phyloP scores from a whole-genome alignment of 1,140 invertebrate species.

The Orussus abietinus region DNA sequence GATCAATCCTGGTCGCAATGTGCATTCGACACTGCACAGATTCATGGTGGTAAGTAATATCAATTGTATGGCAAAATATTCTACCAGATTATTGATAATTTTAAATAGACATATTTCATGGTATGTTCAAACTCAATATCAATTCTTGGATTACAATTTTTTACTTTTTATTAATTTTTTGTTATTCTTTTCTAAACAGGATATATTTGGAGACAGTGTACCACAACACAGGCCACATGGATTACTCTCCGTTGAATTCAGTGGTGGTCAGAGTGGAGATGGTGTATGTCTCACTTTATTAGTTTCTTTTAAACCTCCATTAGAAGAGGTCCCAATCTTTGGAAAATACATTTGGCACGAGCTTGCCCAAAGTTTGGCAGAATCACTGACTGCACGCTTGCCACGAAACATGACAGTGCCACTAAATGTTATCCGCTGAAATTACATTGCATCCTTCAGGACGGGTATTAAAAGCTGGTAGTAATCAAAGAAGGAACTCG shows the following conservation, averaged over 20 bases:
- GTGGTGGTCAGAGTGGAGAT: constrained; percentile 60
- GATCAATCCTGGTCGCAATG: constrained; percentile 79
- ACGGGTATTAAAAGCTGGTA: too few relatives aligned
- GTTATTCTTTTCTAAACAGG: constrained; percentile 48
- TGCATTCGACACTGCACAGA: constrained; percentile 82
- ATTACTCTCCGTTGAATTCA: constrained; percentile 63
- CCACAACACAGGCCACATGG: constrained; percentile 83
- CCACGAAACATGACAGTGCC: constrained; percentile 71
- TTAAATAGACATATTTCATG: neutral
- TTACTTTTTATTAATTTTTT: constrained; percentile 10
- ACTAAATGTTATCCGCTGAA: constrained; percentile 77
- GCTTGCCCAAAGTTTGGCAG: constrained; percentile 65
- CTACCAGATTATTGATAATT: neutral
- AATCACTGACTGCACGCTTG: constrained; percentile 64
- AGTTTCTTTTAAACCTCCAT: constrained; percentile 77
- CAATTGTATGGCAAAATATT: neutral
- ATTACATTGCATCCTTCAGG: too few relatives aligned
- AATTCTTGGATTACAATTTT: neutral
- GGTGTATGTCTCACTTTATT: constrained; percentile 80
- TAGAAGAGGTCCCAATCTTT: constrained; percentile 80
- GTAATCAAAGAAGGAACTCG: too few relatives aligned
- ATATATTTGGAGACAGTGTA: constrained; percentile 83
- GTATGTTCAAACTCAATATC: neutral
- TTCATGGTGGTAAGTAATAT: constrained; percentile 72
- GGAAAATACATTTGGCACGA: constrained; percentile 89